phyloP scores from a whole-genome alignment of 2,113 vertebrate species.

The Prunella fulvescens region DNA sequence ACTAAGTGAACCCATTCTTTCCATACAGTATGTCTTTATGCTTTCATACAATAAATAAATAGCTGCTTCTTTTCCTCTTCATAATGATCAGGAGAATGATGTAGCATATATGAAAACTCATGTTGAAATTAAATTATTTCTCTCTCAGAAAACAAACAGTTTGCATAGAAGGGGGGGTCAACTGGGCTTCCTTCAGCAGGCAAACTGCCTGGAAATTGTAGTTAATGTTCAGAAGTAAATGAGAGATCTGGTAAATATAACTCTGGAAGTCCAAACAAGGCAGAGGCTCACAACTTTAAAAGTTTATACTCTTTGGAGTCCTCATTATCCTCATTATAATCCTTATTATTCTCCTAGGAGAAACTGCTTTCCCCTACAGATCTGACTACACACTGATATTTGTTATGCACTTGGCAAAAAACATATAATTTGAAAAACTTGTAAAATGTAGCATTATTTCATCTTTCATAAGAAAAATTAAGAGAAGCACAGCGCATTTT shows the following conservation, averaged over 20 bases:
- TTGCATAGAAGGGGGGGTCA: neutral
- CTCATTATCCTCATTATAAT: neutral
- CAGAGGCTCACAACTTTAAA: neutral
- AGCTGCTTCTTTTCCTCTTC: neutral
- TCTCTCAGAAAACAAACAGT: neutral
- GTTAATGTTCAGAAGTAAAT: constrained; percentile 5
- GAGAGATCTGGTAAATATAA: neutral
- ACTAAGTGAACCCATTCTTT: neutral
- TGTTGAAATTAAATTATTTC: neutral
- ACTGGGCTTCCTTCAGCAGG: neutral
- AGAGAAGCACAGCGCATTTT: neutral
- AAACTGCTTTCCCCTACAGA: neutral
- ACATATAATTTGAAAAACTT: too few species aligned
- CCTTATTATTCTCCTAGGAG: neutral
- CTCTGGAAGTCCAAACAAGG: constrained; percentile 1
- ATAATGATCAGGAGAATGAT: neutral
- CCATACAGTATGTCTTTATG: neutral
- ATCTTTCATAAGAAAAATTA: neutral
- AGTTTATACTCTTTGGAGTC: neutral
- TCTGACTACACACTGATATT: neutral
- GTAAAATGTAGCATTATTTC: neutral
- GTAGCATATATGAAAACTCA: neutral
- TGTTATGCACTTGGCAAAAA: neutral
- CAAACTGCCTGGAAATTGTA: neutral
- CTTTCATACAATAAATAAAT: neutral